Evolutionary conservation across 2,797 vertebrate species (phyloP).

Genomic region (Pempheris klunzingeri): DNA sequence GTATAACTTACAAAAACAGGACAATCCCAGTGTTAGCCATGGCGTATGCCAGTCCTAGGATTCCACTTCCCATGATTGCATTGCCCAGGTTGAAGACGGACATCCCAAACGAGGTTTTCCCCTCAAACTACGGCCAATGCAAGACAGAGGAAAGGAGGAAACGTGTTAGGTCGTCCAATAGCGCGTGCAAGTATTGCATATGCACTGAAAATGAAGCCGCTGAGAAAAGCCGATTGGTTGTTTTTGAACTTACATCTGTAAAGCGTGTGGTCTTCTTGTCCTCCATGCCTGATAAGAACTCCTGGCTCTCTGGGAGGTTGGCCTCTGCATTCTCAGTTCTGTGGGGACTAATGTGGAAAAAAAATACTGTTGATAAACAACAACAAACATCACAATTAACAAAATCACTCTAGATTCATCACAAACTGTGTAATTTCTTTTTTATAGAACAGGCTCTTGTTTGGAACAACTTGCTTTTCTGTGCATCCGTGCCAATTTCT

Average conservation of each 20-base stretch:
- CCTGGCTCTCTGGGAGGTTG: slow-evolving; percentile 86
- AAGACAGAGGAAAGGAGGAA: slow-evolving; percentile 15
- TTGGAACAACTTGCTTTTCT: neutral
- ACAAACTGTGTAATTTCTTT: neutral
- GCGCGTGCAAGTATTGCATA: neutral
- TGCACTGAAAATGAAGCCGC: neutral
- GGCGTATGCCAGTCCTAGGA: slow-evolving; percentile 96
- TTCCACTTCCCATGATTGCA: slow-evolving; percentile 99
- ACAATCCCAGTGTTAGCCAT: slow-evolving; percentile 98
- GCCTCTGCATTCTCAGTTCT: slow-evolving; percentile 87
- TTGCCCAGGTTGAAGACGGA: slow-evolving; percentile 99
- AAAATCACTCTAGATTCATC: slow-evolving; percentile 1
- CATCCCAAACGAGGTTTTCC: slow-evolving; percentile 98
- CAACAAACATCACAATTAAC: neutral
- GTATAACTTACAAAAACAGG: slow-evolving; percentile 93
- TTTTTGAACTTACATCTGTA: slow-evolving; percentile 89
- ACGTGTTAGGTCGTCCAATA: neutral
- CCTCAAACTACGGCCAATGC: slow-evolving; percentile 90
- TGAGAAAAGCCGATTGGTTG: neutral
- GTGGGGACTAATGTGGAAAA: slow-evolving; percentile 64
- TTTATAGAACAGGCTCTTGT: neutral
- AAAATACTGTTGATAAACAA: slow-evolving; percentile 24
- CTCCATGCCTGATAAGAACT: slow-evolving; percentile 87
- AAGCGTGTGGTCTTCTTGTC: slow-evolving; percentile 92
- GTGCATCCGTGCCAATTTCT: neutral